phyloP scores from a whole-genome alignment of 37 sponge, comb jelly and placozoan genomes.

The Oopsacas minuta region DNA sequence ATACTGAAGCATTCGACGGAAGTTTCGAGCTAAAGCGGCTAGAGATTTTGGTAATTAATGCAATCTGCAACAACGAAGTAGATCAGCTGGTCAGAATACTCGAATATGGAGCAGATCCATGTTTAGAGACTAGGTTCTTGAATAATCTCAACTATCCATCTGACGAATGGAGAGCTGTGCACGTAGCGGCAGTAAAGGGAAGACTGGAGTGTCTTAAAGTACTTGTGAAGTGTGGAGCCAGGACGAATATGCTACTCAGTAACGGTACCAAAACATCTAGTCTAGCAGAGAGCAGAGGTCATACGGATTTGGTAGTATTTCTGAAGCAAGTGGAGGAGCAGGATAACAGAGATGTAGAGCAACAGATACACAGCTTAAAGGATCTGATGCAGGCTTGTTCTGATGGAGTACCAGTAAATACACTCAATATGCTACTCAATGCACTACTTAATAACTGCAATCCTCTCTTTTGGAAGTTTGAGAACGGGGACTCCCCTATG shows the following conservation, averaged over 20 bases:
- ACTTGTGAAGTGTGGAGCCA: not conserved
- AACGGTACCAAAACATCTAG: not conserved
- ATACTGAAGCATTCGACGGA: not conserved
- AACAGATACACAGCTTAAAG: constrained; percentile 6
- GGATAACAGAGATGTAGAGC: not conserved
- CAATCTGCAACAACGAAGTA: not conserved
- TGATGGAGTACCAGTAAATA: not conserved
- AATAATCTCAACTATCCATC: not conserved
- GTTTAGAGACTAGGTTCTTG: not conserved
- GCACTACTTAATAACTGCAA: not conserved
- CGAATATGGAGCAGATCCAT: not conserved
- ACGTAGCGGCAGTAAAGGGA: not conserved
- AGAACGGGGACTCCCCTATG: not conserved
- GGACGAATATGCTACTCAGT: not conserved
- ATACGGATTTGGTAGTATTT: not conserved
- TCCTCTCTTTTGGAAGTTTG: constrained; percentile 13
- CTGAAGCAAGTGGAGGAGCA: constrained; percentile 5
- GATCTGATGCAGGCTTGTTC: not conserved
- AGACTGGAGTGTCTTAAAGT: not conserved
- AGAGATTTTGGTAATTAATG: not conserved
- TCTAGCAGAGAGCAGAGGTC: not conserved
- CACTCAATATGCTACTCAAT: not conserved
- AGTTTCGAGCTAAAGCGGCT: not conserved
- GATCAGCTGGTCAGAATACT: not conserved
- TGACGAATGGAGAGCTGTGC: not conserved